Evolutionary conservation across 1,140 invertebrate genomes (phyloP).

Genomic region (Thalassaphorura encarpata): DNA sequence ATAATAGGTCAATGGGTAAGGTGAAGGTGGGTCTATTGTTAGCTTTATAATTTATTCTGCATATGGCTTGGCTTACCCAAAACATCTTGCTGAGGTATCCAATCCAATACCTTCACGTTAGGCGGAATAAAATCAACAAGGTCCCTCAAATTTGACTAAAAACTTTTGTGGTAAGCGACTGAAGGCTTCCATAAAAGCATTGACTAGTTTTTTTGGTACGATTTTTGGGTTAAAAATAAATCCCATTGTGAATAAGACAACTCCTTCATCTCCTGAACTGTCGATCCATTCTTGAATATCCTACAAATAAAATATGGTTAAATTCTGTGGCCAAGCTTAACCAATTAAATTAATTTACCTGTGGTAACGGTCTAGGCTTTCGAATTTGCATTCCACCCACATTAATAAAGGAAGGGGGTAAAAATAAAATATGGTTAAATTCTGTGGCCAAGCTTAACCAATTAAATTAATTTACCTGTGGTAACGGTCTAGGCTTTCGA

Average conservation of each 20-base stretch:
- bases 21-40: too few relatives aligned
- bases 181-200: conserved; percentile 33
- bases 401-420: conserved; percentile 36
- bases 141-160: conserved; percentile 35
- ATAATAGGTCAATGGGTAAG: too few relatives aligned
- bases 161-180: conserved; percentile 33
- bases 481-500: conserved; percentile 22
- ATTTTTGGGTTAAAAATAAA: conserved; percentile 36
- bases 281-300: conserved; percentile 34
- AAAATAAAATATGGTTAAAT: conserved; percentile 34
- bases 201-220: conserved; percentile 32
- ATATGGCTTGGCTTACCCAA: conserved; percentile 29
- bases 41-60: neutral
- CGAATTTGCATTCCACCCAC: conserved; percentile 35
- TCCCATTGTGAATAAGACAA: conserved; percentile 37
- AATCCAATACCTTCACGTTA: conserved; percentile 34
- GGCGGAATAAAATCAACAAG: conserved; percentile 30
- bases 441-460: conserved; percentile 35
- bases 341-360: too few relatives aligned
- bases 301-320: conserved; percentile 22
- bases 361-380: conserved; percentile 23
- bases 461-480: conserved; percentile 20
- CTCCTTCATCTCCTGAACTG: conserved; percentile 34
- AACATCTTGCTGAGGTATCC: conserved; percentile 36
- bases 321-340: too few relatives aligned